Evolutionary conservation across 2,888 invertebrate genomes (phyloP), one percentile per base, ranked within the genome.

Genomic region (Alloplasta piceator): DNA sequence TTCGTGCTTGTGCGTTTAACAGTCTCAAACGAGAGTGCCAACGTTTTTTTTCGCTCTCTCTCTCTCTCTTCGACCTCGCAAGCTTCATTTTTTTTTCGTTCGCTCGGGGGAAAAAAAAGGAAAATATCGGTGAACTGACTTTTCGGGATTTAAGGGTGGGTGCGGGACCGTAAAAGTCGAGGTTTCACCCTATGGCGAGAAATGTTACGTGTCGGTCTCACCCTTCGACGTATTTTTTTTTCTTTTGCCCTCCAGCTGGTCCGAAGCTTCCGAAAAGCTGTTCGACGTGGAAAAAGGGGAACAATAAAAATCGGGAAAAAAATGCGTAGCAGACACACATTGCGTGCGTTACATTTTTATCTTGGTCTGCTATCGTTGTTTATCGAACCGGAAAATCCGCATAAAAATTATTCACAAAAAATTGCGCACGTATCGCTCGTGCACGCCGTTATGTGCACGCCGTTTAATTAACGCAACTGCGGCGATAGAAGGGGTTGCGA

Each of bases 321-420:
- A 78, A 71, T 43, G 63, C 74, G 70, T 73, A 61, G 74, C 64
- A 26, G 7, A 64, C 64, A 56, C 64, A 41, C 46, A 39, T 14
- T 16, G 58, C 41, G 50, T 52, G 14, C 43, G 64, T 43, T 52
- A 10, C n/a, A 55, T 72, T 76, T 73, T 52, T 76, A 72, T 72
- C 72, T 76, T 50, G 67, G 80, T 78, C 85, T 84, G 82, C 85
- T 85, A 89, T 88, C 87, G 86, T 86, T 87, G 85, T 87, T 88
- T 87, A 87, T 89, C 87, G 87, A 87, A 82, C 78, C 81, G 78
- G 60, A 75, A 77, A 78, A 26, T 55, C 71, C n/a, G 55, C 6
- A 36, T 39, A 50, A 61, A 80, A 48, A 72, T 46, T 61, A 55
- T 75, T 50, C 60, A 55, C 52, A 63, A 55, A 78, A 72, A 78